These are phyloP conservation scores for Scotopteryx bipunctaria DNA, from an alignment of 2,888 invertebrate genomes.

Conservation along the genomic window DNA sequence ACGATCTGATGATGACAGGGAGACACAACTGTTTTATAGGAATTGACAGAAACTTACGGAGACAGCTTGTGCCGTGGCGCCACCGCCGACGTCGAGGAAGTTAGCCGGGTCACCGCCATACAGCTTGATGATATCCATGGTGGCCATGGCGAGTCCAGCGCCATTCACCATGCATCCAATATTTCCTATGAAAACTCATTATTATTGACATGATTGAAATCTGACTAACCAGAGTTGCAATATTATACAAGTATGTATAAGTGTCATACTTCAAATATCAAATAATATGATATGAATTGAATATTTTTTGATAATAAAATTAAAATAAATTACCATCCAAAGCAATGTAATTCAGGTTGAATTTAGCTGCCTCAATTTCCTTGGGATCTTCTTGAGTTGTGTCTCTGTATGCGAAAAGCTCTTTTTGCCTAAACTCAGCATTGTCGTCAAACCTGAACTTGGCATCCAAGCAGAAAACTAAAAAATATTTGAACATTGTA, in stretches of 20 bases:
- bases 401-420: slow-evolving; percentile 92
- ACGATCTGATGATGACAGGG: too few relatives aligned
- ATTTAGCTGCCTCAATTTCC: slow-evolving; percentile 95
- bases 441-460: slow-evolving; percentile 98
- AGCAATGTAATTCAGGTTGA: slow-evolving; percentile 96
- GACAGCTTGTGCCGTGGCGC: slow-evolving; percentile 94
- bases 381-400: slow-evolving; percentile 96
- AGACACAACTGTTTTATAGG: too few relatives aligned
- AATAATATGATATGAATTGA: too few relatives aligned
- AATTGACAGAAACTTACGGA: slow-evolving; percentile 87
- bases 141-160: slow-evolving; percentile 98
- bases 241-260: too few relatives aligned
- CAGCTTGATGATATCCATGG: slow-evolving; percentile 98
- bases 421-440: slow-evolving; percentile 95
- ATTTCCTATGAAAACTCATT: slow-evolving; percentile 70
- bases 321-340: slow-evolving; percentile 87
- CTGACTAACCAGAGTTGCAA: too few relatives aligned
- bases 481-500: slow-evolving; percentile 44
- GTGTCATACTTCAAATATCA: too few relatives aligned
- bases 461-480: slow-evolving; percentile 96
- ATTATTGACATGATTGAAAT: too few relatives aligned
- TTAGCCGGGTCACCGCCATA: slow-evolving; percentile 98
- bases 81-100: slow-evolving; percentile 98
- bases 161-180: slow-evolving; percentile 98
- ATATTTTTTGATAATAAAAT: background rate